Evolutionary conservation across 2,888 invertebrate genomes (phyloP).

Genomic region (Ethmia dodecea): DNA sequence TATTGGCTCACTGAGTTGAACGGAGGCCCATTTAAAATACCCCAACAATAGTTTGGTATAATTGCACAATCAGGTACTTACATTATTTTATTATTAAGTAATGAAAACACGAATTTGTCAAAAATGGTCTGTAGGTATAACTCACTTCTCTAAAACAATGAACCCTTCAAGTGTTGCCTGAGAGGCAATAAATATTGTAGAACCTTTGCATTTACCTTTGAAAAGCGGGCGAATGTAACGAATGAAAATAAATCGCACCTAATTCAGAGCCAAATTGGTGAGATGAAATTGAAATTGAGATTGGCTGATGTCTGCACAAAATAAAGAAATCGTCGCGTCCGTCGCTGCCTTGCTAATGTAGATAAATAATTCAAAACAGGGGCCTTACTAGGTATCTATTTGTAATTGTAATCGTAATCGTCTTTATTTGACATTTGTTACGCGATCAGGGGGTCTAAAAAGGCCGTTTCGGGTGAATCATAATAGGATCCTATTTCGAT

Average conservation of each 20-base stretch:
- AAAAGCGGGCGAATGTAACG: conserved; percentile 31
- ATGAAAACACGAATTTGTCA: conserved; percentile 9
- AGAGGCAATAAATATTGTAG: conserved; percentile 36
- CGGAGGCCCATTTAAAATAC: neutral
- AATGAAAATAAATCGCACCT: conserved; percentile 55
- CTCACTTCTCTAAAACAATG: conserved; percentile 27
- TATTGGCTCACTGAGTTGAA: neutral
- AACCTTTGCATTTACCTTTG: conserved; percentile 39
- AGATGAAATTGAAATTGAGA: conserved; percentile 56
- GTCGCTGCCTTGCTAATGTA: too few relatives aligned
- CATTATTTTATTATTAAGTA: neutral
- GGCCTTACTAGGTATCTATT: too few relatives aligned
- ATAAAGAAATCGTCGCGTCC: too few relatives aligned
- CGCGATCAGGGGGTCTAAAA: too few relatives aligned
- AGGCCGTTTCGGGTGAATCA: too few relatives aligned
- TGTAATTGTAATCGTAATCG: too few relatives aligned
- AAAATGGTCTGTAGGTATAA: conserved; percentile 19
- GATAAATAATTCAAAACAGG: too few relatives aligned
- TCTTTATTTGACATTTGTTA: too few relatives aligned
- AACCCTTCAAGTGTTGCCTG: conserved; percentile 33
- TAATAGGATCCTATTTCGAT: too few relatives aligned
- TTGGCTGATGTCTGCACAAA: conserved; percentile 28
- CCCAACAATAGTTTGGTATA: neutral
- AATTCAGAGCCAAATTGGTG: conserved; percentile 46
- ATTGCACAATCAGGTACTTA: neutral